Evolutionary conservation across 2,113 vertebrate species (phyloP).

Genomic region (Prionailurus bengalensis): DNA sequence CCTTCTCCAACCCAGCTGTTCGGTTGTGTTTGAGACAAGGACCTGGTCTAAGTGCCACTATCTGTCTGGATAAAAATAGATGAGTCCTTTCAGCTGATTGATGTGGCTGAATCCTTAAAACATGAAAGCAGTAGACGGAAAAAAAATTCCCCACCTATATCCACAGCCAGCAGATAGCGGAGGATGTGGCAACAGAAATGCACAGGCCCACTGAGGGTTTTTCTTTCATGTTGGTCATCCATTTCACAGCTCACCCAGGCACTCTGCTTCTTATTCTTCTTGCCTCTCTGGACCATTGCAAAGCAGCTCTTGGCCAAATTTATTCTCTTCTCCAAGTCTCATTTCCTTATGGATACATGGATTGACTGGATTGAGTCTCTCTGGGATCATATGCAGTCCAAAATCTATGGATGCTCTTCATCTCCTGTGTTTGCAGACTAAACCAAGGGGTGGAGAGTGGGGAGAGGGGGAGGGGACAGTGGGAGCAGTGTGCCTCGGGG

Average conservation of each 20-base stretch:
- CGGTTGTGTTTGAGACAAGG: not conserved
- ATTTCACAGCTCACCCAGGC: not conserved
- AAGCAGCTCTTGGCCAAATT: not conserved
- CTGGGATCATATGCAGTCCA: not conserved
- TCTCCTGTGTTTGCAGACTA: not conserved
- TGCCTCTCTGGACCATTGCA: not conserved
- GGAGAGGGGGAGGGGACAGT: too few relatives aligned
- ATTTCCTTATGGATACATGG: not conserved
- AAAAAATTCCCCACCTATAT: not conserved
- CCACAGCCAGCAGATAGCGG: not conserved
- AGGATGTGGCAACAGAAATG: not conserved
- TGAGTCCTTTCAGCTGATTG: not conserved
- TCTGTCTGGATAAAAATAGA: slow-evolving; percentile 37
- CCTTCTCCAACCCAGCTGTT: not conserved
- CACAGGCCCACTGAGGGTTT: not conserved
- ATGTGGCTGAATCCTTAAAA: not conserved
- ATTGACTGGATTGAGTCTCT: not conserved
- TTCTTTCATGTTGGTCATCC: not conserved
- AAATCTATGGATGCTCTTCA: not conserved
- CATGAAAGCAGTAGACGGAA: not conserved
- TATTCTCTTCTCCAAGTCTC: not conserved
- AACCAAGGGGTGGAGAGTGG: not conserved
- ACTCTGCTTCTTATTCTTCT: not conserved
- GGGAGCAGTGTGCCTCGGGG: accelerated
- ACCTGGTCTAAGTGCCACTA: not conserved